Base-by-base conservation (phyloP, 2,888 invertebrate species). In the Leucoptera coffeella region DNA sequence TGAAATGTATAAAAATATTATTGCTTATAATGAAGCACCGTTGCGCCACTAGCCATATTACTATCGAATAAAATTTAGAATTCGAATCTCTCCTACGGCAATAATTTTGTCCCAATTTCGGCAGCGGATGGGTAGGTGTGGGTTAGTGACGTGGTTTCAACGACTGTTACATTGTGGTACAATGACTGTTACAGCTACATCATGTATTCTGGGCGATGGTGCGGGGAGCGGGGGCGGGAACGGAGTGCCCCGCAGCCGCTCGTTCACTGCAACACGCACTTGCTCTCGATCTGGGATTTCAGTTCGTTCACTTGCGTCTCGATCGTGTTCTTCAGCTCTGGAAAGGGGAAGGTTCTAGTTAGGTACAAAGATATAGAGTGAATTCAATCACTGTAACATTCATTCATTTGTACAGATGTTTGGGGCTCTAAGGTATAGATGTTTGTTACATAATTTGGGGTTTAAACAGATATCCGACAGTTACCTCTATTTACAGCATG, bases 261-360 rank as follows among this genome's bases (percentile, higher is more conserved):
- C 36, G 50, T 52, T 90, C 88, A 91, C 88, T 91, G 91, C 80
- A 91, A 83, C 72, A 85, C 88, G 78, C 91, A 91, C 78, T 89
- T 91, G 77, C 89, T 91, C 80, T 93, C 93, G 73, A 93, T 86
- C 77, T 91, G 89, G 62, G 90, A 83, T 78, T 92, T 93, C 72
- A 93, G 78, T 80, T 93, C 92, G 73, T 85, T 92, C 75, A 93
- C 91, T 82, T 92, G 92, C 67, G 90, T 86, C 77, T 93, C 92
- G 80, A 93, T 85, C 75, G 90, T 87, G 77, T 93, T 92, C 82
- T 92, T 93, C 80, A 93, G 75, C 77, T 92, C 93, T 93, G 87
- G 45, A 87, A 85, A n/a, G n/a, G n/a, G n/a, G n/a, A n/a, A n/a
- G n/a, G n/a, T n/a, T n/a, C n/a, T n/a, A n/a, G n/a, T n/a, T n/a